Evolutionary conservation across 2,797 vertebrate genomes (phyloP).

Genomic region (Buphagus erythrorhynchus): DNA sequence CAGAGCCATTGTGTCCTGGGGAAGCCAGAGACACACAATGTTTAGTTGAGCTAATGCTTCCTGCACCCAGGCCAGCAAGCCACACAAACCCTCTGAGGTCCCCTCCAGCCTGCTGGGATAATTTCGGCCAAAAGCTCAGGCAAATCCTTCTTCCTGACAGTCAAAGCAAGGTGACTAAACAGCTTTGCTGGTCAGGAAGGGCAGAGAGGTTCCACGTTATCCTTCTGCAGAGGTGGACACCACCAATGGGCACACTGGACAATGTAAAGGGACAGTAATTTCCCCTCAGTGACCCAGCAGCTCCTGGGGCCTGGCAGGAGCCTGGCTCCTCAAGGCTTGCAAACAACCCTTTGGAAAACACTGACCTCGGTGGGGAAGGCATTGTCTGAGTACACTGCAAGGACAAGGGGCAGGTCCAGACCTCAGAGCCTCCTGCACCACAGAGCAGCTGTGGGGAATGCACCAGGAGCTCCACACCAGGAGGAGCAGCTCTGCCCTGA

Average conservation of each 20-base stretch:
- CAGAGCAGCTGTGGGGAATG: neutral
- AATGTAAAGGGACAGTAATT: fast-evolving
- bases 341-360: neutral
- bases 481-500: neutral
- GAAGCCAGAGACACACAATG: neutral
- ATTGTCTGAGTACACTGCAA: neutral
- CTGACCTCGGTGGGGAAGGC: neutral
- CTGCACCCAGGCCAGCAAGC: neutral
- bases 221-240: neutral
- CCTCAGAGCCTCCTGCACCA: fast-evolving
- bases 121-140: neutral
- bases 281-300: neutral
- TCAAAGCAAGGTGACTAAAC: neutral
- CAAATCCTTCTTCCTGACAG: neutral
- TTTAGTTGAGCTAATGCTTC: neutral
- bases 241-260: neutral
- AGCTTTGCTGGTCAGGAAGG: neutral
- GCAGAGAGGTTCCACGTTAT: neutral
- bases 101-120: neutral
- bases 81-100: neutral
- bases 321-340: neutral
- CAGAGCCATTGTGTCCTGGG: neutral
- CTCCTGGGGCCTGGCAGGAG: neutral
- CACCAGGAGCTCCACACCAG: fast-evolving
- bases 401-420: neutral